Conservation (phyloP, 2,797 vertebrate species). For the Myotis daubentonii region DNA sequence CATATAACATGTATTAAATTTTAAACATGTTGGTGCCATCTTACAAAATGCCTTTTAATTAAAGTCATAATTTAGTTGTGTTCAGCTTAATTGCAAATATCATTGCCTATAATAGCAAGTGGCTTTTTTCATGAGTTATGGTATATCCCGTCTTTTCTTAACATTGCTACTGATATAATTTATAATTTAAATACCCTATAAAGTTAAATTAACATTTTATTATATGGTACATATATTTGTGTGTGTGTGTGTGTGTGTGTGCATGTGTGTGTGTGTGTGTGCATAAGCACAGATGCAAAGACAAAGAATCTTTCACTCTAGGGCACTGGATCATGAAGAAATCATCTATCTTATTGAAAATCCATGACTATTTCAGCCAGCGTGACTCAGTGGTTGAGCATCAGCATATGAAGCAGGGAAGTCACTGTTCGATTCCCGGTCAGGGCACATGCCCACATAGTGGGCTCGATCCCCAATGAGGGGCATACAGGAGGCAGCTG, state of each 20-base stretch:
- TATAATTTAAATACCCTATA: constrained; percentile 67
- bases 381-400: too few relatives aligned
- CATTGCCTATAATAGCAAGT: constrained; percentile 79
- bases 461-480: too few relatives aligned
- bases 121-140: constrained; percentile 76
- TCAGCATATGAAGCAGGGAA: too few relatives aligned
- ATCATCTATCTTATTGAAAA: neutral
- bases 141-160: constrained; percentile 65
- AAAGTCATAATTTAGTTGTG: constrained; percentile 86
- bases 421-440: too few relatives aligned
- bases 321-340: neutral
- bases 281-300: neutral
- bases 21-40: constrained; percentile 84
- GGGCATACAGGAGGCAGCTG: too few relatives aligned
- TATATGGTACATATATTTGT: neutral
- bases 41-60: constrained; percentile 85
- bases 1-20: constrained; percentile 85
- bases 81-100: constrained; percentile 84
- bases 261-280: constrained; percentile 31
- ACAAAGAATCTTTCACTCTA: neutral
- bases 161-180: constrained; percentile 64
- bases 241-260: constrained; percentile 14
- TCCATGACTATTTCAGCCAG: neutral
- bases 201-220: constrained; percentile 74
- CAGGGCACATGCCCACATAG: too few relatives aligned